Conservation (phyloP, 1,140 invertebrate species). For the Cyclina sinensis region DNA sequence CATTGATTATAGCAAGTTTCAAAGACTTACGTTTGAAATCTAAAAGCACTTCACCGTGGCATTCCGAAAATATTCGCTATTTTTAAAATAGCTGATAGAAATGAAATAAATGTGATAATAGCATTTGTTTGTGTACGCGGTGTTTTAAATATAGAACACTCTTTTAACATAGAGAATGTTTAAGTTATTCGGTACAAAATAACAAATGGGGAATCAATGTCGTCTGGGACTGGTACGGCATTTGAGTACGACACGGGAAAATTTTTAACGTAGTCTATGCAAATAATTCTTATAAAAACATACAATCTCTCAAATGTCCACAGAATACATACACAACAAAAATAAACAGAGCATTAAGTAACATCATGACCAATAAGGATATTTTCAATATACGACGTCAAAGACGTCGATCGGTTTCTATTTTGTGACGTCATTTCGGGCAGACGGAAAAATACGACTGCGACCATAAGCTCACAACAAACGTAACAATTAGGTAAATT, state of each 20-base stretch:
- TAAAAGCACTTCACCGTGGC: constrained; percentile 20
- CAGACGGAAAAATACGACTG: no score
- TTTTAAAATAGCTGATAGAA: constrained; percentile 9
- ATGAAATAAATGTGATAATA: neutral
- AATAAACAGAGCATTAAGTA: no score
- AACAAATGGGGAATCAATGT: neutral
- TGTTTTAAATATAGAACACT: constrained; percentile 18
- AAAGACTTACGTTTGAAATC: constrained; percentile 55
- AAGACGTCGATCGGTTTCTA: no score
- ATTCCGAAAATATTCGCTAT: constrained; percentile 45
- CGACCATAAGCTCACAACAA: no score
- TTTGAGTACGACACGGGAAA: neutral
- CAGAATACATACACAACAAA: no score
- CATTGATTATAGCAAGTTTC: constrained; percentile 26
- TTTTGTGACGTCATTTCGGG: no score
- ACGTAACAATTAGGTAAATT: no score
- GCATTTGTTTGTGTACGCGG: constrained; percentile 46
- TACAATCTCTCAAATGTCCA: no score
- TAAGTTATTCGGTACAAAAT: neutral
- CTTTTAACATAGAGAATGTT: constrained; percentile 42
- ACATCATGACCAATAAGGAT: no score
- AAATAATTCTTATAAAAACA: no score
- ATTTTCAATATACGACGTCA: no score
- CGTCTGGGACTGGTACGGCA: neutral
- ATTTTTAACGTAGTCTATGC: no score